Base-by-base conservation (phyloP, 2,888 invertebrate genomes). In the Caenorhabditis uteleia region DNA sequence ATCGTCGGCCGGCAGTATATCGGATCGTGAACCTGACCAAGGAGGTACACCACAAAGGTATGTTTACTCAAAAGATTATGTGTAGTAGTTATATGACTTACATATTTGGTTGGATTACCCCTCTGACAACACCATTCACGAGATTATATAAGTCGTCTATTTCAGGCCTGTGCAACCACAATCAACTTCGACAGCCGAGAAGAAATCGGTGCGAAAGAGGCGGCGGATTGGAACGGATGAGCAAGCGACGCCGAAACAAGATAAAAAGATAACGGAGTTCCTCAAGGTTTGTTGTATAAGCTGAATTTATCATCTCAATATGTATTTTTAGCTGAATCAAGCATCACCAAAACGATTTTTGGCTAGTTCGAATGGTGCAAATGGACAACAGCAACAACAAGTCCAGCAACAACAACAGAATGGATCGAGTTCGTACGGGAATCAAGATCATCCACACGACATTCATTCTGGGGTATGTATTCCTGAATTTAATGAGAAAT, bases 241-340 rank as follows among this genome's bases (percentile, higher is more conserved):
- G 14, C 60, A 71, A 3, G 69, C 69, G 20, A 74, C 75, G 1
- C 71, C 71, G 6, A 75, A 71, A 49, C 54, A 58, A 14, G 74
- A 73, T 27, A 47, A 71, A n/a, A 75, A 74, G 49, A 75, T 75
- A 8, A 75, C 75, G 6, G 75, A 75, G 16, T 74, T 70, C 40
- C 67, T 72, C 34, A 60, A 60, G 45, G 44, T 56, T n/a, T 21
- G n/a, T n/a, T n/a, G n/a, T n/a, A n/a, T n/a, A n/a, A n/a, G n/a
- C n/a, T n/a, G n/a, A n/a, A n/a, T 34, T 34, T 34, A 7, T 48
- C 38, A 14, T 4, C 6, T 10, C 40, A 48, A 23, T 14, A n/a
- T 8, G 18, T 23, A 14, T 48, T 61, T 34, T 33, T 57, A 64
- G 14, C 65, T 55, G n/a, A 49, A 50, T 21, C 65, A 65, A 40